Evolutionary conservation across 1,140 invertebrate genomes (phyloP), one percentile per base, ranked within the genome.

Genomic region (Aleiodes sp.): DNA sequence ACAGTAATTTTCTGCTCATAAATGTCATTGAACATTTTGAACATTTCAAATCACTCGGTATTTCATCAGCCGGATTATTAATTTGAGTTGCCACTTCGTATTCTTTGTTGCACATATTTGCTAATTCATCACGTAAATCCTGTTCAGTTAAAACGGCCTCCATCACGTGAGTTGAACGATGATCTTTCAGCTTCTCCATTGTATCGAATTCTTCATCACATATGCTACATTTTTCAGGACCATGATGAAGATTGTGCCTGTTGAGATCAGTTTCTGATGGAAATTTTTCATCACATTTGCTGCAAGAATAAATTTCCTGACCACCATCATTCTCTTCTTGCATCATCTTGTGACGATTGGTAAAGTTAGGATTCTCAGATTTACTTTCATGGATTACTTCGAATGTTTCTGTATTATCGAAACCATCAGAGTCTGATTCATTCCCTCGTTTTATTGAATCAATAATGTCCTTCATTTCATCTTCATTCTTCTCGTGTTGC

Each of bases 401-500:
- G 7, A 70, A 70, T 26, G 59, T 72, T 6, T 37, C 24, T 24
- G 67, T 73, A 6, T 70, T 76, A 60, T 83, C 75, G 35, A 80
- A 77, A 12, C 56, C 75, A 31, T 68, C 43, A 12, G 78, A 79
- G 41, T 80, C 73, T 10, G 80, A 57, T 28, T 73, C 74, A 33
- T 82, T 65, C 0, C 73, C 57, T 28, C 80, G 78, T 12, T n/a
- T n/a, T n/a, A n/a, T n/a, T n/a, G 80, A 80, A 29, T 78, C 68
- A 52, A 82, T 82, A 1, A 74, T 72, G 2, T 76, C n/a, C 74
- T 43, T 78, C 19, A 70, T 6, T 46, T 76, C 33, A 10, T 76
- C 75, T 61, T 79, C 73, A 24, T 83, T 80, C 21, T 73, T 79
- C 39, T 84, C 82, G 16, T 86, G 84, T 57, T 82, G 82, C 21